phyloP scores from a whole-genome alignment of 2,888 invertebrate genomes.

The Tetranychus truncatus region DNA sequence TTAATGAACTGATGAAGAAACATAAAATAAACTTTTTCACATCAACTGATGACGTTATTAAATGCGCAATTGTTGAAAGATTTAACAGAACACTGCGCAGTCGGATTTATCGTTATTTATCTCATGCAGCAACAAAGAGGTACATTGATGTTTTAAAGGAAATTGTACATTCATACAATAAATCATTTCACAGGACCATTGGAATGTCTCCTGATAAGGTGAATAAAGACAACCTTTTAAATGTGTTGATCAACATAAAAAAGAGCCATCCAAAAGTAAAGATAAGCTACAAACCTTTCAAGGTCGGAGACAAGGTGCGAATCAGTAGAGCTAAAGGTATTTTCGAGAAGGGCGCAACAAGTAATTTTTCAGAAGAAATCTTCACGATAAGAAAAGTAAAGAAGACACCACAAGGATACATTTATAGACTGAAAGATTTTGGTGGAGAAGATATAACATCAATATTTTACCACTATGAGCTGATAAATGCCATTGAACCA shows the following conservation, averaged over 20 bases:
- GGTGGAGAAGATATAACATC: no score
- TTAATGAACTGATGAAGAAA: not conserved
- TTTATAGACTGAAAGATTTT: not conserved
- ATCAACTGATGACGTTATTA: constrained; percentile 23
- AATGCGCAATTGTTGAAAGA: constrained; percentile 2
- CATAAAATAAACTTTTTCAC: constrained; percentile 21
- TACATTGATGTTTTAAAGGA: not conserved
- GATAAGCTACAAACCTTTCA: not conserved
- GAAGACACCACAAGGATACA: not conserved
- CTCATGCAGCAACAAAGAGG: not conserved
- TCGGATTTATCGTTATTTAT: not conserved
- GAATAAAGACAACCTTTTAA: not conserved
- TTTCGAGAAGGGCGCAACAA: not conserved
- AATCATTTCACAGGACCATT: not conserved
- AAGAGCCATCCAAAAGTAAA: no score
- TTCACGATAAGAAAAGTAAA: not conserved
- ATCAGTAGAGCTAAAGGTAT: not conserved
- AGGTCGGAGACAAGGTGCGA: not conserved
- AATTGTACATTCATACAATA: not conserved
- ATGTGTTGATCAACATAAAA: not conserved
- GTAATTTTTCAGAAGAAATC: not conserved
- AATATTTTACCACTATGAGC: no score
- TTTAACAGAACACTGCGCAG: not conserved
- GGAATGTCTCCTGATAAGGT: not conserved
- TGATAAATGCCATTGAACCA: no score